A percentile compares a stretch with the other conserved stretches of the same genome.
phyloP scores from a whole-genome alignment of 2,888 invertebrate genomes.

The Portevinia maculata region DNA sequence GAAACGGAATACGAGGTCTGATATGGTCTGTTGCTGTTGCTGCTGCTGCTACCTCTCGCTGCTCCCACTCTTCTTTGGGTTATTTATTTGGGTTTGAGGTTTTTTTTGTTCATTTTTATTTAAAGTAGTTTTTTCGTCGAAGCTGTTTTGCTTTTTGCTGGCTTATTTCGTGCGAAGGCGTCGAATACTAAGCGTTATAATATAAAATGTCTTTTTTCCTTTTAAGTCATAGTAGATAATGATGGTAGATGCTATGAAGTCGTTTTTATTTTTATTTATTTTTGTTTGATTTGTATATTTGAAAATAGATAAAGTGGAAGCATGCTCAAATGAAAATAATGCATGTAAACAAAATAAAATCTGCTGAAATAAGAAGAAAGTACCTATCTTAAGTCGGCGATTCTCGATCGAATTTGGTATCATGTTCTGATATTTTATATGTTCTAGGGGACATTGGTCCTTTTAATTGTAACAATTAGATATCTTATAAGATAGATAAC shows the following conservation, averaged over 20 bases:
- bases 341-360: slow-evolving; percentile 6
- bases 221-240: slow-evolving; percentile 26
- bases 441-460: too few species aligned
- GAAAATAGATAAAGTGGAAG: slow-evolving; percentile 37
- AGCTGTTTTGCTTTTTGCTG: slow-evolving; percentile 14
- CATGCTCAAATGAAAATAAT: slow-evolving; percentile 7
- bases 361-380: slow-evolving; percentile 7
- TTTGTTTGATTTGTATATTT: slow-evolving; percentile 43
- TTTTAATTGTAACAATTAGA: too few species aligned
- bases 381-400: too few species aligned
- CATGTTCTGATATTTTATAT: too few species aligned
- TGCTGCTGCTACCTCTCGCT: slow-evolving; percentile 29
- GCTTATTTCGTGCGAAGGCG: slow-evolving; percentile 58
- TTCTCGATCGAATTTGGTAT: too few species aligned
- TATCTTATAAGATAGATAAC: too few species aligned
- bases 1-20: slow-evolving; percentile 12
- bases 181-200: slow-evolving; percentile 54
- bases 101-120: slow-evolving; percentile 33
- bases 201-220: background rate
- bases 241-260: slow-evolving; percentile 29
- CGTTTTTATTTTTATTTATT: slow-evolving; percentile 7
- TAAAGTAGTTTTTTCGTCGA: slow-evolving; percentile 46
- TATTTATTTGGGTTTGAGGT: slow-evolving; percentile 37
- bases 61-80: slow-evolving; percentile 58
- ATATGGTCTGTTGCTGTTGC: slow-evolving; percentile 20